These are phyloP conservation scores for Coendou prehensilis DNA, from an alignment of 2,797 vertebrate genomes.

Conservation along the genomic window DNA sequence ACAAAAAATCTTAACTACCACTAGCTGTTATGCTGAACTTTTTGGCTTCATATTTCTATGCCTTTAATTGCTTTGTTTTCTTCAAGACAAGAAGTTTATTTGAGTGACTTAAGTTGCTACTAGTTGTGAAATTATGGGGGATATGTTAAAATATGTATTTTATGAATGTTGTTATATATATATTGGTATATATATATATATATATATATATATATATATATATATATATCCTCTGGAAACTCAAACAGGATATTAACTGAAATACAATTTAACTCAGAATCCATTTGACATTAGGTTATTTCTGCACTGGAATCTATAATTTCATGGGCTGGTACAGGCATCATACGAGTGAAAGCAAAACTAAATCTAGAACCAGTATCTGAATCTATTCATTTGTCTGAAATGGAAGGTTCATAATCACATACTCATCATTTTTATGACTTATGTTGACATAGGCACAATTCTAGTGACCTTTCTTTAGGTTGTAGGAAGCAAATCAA, in stretches of 20 bases:
- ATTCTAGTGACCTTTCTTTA: not conserved
- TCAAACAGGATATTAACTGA: not conserved
- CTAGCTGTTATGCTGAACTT: not conserved
- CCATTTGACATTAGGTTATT: not conserved
- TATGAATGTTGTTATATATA: slow-evolving; percentile 1
- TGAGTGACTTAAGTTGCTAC: not conserved
- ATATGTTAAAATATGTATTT: not conserved
- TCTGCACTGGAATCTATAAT: not conserved
- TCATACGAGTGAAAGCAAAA: slow-evolving; percentile 22
- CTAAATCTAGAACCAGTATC: slow-evolving; percentile 19
- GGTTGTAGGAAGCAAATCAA: not conserved
- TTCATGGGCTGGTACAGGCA: not conserved
- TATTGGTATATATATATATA: not conserved
- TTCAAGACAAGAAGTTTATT: not conserved
- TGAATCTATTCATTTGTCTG: not conserved
- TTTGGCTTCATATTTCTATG: not conserved
- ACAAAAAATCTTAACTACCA: not conserved
- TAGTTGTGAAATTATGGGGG: not conserved
- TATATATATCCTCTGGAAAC: not conserved
- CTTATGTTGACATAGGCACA: not conserved
- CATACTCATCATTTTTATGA: not conserved
- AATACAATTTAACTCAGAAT: slow-evolving; percentile 39
- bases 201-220: not conserved
- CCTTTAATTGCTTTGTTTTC: slow-evolving; percentile 10
- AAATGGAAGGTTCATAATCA: not conserved